Evolutionary conservation across 2,113 vertebrate species (phyloP).

Genomic region (Anser cygnoides): DNA sequence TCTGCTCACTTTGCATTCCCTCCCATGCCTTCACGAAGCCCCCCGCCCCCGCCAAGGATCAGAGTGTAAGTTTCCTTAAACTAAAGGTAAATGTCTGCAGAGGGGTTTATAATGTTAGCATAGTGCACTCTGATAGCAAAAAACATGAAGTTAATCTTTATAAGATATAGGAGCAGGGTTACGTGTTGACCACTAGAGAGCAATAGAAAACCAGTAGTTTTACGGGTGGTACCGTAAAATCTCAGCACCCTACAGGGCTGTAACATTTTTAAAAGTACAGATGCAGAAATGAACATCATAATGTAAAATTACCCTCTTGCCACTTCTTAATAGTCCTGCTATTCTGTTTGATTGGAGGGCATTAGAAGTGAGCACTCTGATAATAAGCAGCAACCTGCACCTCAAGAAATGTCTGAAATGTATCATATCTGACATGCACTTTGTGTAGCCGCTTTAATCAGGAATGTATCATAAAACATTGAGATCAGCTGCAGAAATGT

Average conservation of each 20-base stretch:
- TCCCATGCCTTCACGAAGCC: not conserved
- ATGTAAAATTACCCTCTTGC: not conserved
- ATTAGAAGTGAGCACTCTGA: not conserved
- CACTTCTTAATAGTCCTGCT: not conserved
- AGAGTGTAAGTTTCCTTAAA: accelerated
- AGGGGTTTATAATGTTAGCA: not conserved
- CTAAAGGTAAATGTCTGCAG: not conserved
- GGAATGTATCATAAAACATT: not conserved
- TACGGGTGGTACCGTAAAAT: not conserved
- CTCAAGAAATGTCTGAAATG: not conserved
- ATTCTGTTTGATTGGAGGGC: too few relatives aligned
- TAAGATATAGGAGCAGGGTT: not conserved
- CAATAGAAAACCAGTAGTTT: not conserved
- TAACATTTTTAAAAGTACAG: not conserved
- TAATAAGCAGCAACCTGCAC: not conserved
- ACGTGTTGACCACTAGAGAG: conserved; percentile 15
- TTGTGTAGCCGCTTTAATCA: not conserved
- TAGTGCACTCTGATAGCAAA: not conserved
- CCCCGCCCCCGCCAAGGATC: too few relatives aligned
- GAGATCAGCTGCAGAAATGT: not conserved
- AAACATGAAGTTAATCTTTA: not conserved
- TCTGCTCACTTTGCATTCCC: not conserved
- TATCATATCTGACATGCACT: not conserved
- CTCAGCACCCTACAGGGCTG: not conserved
- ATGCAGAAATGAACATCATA: not conserved